A percentile compares a stretch with the other conserved stretches of the same genome.
Evolutionary conservation across 2,113 vertebrate species (phyloP).

Genomic region (Cepphus grylle): DNA sequence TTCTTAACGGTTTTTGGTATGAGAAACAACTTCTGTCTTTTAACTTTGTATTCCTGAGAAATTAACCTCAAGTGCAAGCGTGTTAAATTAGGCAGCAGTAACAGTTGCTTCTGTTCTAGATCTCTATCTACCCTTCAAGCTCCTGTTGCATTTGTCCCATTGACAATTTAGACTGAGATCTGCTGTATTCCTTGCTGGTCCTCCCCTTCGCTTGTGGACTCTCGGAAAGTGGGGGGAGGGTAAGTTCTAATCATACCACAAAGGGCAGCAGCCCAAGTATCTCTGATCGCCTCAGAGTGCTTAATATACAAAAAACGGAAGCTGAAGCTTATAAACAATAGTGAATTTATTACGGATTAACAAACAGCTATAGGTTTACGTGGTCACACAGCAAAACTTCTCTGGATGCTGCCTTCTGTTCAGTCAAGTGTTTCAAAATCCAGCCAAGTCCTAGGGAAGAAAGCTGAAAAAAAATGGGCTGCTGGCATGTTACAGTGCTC

Average conservation of each 20-base stretch:
- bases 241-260: not conserved
- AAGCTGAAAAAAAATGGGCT: not conserved
- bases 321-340: constrained; percentile 23
- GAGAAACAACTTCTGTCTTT: not conserved
- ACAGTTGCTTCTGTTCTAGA: not conserved
- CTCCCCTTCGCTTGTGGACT: not conserved
- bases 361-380: not conserved
- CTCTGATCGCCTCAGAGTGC: not conserved
- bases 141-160: not conserved
- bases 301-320: constrained; percentile 9
- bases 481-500: not conserved
- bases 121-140: not conserved
- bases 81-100: not conserved
- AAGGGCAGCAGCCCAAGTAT: not conserved
- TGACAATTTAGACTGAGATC: not conserved
- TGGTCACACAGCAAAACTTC: constrained; percentile 16
- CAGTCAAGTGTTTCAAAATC: constrained; percentile 16
- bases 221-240: not conserved
- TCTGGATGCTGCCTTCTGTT: not conserved
- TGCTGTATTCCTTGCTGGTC: not conserved
- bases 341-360: constrained; percentile 28
- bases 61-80: not conserved
- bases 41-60: not conserved
- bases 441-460: not conserved
- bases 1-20: not conserved